Evolutionary conservation across 2,113 vertebrate genomes (phyloP).

Genomic region (Fregetta grallaria): DNA sequence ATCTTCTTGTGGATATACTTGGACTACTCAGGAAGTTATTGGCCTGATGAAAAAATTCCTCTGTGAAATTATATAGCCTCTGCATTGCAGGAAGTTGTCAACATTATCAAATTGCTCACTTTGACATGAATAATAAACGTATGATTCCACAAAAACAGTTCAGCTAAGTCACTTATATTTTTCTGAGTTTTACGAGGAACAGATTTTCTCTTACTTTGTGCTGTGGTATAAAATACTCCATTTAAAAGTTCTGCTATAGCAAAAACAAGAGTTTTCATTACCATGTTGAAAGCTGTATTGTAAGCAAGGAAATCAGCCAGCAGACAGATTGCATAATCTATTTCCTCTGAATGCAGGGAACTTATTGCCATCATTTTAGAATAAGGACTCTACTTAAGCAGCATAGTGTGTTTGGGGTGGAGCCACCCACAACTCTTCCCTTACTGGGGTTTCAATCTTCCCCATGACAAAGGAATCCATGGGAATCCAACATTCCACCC

Average conservation of each 20-base stretch:
- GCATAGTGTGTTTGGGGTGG: rapidly evolving
- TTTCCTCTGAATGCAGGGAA: background rate
- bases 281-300: background rate
- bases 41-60: background rate
- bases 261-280: background rate
- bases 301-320: conserved; percentile 5
- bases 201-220: background rate
- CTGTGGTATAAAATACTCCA: background rate
- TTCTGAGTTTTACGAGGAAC: background rate
- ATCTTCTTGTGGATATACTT: background rate
- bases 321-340: background rate
- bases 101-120: conserved; percentile 24
- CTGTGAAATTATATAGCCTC: conserved; percentile 29
- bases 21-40: conserved; percentile 22
- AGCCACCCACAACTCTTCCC: background rate
- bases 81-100: conserved; percentile 47
- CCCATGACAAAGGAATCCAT: background rate
- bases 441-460: background rate
- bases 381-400: background rate
- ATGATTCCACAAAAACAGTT: background rate
- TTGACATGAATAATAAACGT: conserved; percentile 29
- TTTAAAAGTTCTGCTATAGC: background rate
- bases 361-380: background rate
- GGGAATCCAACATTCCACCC: background rate
- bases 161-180: background rate